Percentiles rank a stretch among this genome's conserved stretches.
Evolutionary conservation across 2,888 invertebrate species (phyloP).

Genomic region (Brachyptera putata): DNA sequence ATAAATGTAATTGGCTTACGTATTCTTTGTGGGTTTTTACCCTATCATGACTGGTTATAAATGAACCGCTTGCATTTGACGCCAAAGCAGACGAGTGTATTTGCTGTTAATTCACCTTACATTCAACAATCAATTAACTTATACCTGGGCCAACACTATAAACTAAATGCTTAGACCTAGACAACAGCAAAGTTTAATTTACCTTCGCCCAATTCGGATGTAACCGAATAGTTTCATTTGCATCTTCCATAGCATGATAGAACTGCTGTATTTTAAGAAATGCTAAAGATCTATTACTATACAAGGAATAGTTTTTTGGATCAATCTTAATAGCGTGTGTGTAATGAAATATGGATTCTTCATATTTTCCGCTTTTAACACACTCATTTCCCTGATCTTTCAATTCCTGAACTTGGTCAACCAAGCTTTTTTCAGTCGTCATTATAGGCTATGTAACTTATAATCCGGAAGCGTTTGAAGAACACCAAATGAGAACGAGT

Average conservation of each 20-base stretch:
- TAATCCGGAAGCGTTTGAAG: not conserved
- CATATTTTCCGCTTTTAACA: slow-evolving; percentile 65
- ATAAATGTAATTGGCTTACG: no score
- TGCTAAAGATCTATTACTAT: slow-evolving; percentile 76
- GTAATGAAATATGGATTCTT: slow-evolving; percentile 74
- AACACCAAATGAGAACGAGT: no score
- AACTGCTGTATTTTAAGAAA: slow-evolving; percentile 74
- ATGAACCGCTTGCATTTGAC: no score
- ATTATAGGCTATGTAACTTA: not conserved
- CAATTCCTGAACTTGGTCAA: slow-evolving; percentile 51
- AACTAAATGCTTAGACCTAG: no score
- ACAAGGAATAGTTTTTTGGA: slow-evolving; percentile 63
- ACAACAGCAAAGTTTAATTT: no score
- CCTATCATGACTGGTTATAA: no score
- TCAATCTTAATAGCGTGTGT: slow-evolving; percentile 73
- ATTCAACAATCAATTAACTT: no score
- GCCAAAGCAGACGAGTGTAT: no score
- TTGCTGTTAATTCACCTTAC: no score
- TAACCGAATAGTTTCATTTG: slow-evolving; percentile 66
- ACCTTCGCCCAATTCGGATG: slow-evolving; percentile 78
- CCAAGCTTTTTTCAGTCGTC: not conserved
- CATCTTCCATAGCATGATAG: slow-evolving; percentile 72
- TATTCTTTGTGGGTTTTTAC: no score
- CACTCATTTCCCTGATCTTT: slow-evolving; percentile 73
- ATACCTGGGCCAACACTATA: no score